Percentiles rank a stretch among this genome's conserved stretches.
phyloP scores from a whole-genome alignment of 2,113 vertebrate genomes.

The Terrapene triunguis region DNA sequence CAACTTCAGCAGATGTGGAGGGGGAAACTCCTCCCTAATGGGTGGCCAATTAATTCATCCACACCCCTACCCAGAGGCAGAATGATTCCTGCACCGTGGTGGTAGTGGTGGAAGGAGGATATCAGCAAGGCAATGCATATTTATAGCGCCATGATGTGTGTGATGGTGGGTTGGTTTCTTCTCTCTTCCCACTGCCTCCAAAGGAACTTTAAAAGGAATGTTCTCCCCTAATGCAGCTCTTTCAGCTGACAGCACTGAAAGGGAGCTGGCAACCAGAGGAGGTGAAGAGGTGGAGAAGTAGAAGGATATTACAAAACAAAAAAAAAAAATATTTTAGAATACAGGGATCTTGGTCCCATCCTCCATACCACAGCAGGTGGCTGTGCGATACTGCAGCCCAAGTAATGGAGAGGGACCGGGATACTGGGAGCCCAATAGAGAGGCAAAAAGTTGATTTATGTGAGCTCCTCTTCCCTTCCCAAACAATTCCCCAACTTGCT shows the following conservation, averaged over 20 bases:
- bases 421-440: background rate
- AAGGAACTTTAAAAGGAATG: background rate
- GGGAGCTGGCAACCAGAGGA: background rate
- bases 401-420: background rate
- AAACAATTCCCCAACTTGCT: background rate
- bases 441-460: background rate
- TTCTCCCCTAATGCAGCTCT: background rate
- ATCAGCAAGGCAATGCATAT: accelerated
- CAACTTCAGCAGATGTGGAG: too few relatives aligned
- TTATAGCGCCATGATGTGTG: accelerated
- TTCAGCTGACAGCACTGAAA: background rate
- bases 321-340: background rate
- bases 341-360: background rate
- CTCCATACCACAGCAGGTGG: background rate
- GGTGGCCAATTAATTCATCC: accelerated
- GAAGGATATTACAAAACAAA: background rate
- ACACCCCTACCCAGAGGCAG: background rate
- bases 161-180: background rate
- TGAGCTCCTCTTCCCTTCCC: background rate
- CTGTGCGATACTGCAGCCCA: background rate
- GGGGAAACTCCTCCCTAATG: too few relatives aligned
- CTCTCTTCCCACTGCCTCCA: background rate
- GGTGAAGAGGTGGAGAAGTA: background rate
- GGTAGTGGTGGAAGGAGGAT: too few relatives aligned
- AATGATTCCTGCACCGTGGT: too few relatives aligned